Conservation (phyloP, 2,888 invertebrate species). For the Cephus sareptanus region DNA sequence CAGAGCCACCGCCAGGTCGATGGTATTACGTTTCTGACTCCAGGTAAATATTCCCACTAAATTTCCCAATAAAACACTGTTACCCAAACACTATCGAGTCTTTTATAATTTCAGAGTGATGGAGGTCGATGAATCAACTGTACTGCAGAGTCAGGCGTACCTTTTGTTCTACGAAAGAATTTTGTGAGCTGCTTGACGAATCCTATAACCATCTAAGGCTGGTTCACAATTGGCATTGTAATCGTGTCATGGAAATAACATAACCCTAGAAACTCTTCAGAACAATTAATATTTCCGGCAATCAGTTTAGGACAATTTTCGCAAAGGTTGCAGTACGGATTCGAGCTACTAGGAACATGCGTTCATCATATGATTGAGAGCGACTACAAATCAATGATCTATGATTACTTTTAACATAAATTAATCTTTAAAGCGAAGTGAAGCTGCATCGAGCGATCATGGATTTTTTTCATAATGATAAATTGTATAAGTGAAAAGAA, state of each 20-base stretch:
- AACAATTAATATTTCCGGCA: not conserved
- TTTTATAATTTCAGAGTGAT: slow-evolving; percentile 69
- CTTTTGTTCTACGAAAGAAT: slow-evolving; percentile 96
- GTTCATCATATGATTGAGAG: not conserved
- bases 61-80: not conserved
- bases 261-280: not conserved
- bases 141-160: slow-evolving; percentile 91
- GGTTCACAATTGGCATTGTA: not conserved
- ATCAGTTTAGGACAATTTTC: not conserved
- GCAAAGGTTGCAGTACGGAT: not conserved
- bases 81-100: not conserved
- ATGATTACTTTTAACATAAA: not conserved
- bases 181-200: slow-evolving; percentile 68
- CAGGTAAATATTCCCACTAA: slow-evolving; percentile 59
- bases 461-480: not conserved
- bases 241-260: not conserved
- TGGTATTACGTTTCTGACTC: slow-evolving; percentile 97
- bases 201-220: not conserved
- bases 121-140: slow-evolving; percentile 83
- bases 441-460: not conserved
- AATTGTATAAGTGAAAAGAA: not conserved
- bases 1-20: slow-evolving; percentile 74
- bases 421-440: not conserved
- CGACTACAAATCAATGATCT: not conserved
- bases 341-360: not conserved